Percentiles rank a stretch among this genome's conserved stretches.
These are phyloP conservation scores for Macaca nemestrina DNA, from an alignment of 2,113 vertebrate species.

Conservation along the genomic window DNA sequence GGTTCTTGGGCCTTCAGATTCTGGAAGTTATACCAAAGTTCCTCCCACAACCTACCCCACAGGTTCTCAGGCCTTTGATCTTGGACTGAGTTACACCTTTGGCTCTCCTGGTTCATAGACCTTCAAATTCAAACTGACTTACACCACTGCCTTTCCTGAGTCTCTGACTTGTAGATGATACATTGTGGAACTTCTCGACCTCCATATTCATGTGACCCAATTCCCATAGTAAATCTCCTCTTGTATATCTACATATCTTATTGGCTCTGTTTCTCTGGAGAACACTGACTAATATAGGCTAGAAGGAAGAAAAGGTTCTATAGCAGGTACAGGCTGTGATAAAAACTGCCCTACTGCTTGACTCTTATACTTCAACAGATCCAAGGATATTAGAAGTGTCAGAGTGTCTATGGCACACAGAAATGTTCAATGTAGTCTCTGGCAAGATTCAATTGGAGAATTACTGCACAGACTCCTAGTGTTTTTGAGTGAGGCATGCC, in stretches of 20 bases:
- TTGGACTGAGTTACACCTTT: not conserved
- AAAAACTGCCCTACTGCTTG: not conserved
- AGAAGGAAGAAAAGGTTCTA: not conserved
- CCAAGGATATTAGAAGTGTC: not conserved
- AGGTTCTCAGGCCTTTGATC: not conserved
- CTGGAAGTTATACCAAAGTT: not conserved
- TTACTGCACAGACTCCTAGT: not conserved
- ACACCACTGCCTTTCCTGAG: not conserved
- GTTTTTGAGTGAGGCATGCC: not conserved
- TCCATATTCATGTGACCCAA: not conserved
- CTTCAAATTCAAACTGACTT: not conserved
- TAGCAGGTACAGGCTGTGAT: not conserved
- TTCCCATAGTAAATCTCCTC: not conserved
- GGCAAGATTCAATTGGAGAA: not conserved
- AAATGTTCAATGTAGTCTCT: not conserved
- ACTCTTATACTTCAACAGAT: not conserved
- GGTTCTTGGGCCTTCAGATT: not conserved
- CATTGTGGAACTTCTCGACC: not conserved
- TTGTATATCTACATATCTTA: not conserved
- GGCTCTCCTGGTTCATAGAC: not conserved
- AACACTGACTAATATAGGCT: not conserved
- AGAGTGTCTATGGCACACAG: not conserved
- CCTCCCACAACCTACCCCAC: not conserved
- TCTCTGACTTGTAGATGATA: not conserved
- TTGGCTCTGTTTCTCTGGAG: not conserved